These are phyloP conservation scores for Taphrorychus bicolor DNA, from an alignment of 2,888 invertebrate genomes.

Conservation along the genomic window DNA sequence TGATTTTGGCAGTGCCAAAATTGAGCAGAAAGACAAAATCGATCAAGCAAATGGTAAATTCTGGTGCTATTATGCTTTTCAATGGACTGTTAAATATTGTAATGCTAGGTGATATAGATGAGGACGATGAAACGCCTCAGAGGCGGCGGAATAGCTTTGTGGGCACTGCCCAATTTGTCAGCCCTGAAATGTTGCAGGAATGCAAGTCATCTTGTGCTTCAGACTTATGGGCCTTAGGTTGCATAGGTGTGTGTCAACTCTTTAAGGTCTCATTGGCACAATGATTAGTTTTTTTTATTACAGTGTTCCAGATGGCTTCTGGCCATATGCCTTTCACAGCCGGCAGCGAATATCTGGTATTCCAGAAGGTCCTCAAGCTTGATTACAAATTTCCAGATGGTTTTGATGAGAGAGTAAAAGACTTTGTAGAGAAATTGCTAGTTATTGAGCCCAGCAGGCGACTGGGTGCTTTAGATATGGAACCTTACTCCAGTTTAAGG, in stretches of 20 bases:
- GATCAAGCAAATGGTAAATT: constrained; percentile 21
- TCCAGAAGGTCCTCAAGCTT: constrained; percentile 91
- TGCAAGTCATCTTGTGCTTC: constrained; percentile 78
- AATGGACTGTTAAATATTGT: too few species aligned
- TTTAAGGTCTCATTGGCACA: neutral
- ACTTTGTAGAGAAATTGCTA: constrained; percentile 85
- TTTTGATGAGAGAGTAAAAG: constrained; percentile 84
- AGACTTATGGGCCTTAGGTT: constrained; percentile 98
- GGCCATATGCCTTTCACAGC: constrained; percentile 68
- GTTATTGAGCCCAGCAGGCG: constrained; percentile 82
- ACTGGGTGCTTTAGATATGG: constrained; percentile 76
- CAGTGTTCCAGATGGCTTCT: constrained; percentile 94
- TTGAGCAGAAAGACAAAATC: constrained; percentile 62
- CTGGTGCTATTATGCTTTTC: neutral
- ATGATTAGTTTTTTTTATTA: constrained; percentile 4
- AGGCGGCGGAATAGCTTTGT: constrained; percentile 72
- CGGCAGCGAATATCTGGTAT: constrained; percentile 92
- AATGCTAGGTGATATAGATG: constrained; percentile 46
- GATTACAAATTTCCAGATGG: constrained; percentile 93
- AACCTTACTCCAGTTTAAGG: constrained; percentile 81
- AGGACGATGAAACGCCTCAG: constrained; percentile 51
- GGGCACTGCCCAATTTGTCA: constrained; percentile 98
- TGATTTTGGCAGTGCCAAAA: constrained; percentile 97
- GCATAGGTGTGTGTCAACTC: constrained; percentile 71
- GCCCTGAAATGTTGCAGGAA: constrained; percentile 92